These are phyloP conservation scores for Scophthalmus maximus DNA, from an alignment of 2,113 vertebrate species.

Conservation along the genomic window DNA sequence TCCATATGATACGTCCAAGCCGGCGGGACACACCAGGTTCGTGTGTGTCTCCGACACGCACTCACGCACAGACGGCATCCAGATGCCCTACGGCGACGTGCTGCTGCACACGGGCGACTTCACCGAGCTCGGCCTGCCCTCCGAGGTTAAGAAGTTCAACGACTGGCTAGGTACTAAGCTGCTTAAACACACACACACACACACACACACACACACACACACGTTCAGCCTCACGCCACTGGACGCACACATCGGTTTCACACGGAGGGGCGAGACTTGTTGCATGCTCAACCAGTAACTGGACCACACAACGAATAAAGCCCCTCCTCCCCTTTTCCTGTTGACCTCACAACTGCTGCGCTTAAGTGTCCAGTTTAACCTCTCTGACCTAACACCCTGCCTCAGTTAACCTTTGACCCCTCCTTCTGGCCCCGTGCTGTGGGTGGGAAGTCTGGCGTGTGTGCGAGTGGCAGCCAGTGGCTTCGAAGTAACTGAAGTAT, in stretches of 20 bases:
- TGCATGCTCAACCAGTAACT: constrained; percentile 24
- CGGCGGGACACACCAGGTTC: constrained; percentile 96
- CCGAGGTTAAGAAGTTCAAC: constrained; percentile 99
- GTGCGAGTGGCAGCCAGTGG: constrained; percentile 15
- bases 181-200: constrained; percentile 25
- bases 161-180: constrained; percentile 96
- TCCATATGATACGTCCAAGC: constrained; percentile 97
- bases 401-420: constrained; percentile 74
- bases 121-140: constrained; percentile 98
- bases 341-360: constrained; percentile 49
- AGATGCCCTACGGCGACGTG: constrained; percentile 99
- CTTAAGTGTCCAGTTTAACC: constrained; percentile 78
- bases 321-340: neutral
- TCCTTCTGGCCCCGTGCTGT: constrained; percentile 49
- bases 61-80: constrained; percentile 99
- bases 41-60: constrained; percentile 99
- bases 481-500: constrained; percentile 16
- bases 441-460: constrained; percentile 17
- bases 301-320: constrained; percentile 52
- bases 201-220: constrained; percentile 9
- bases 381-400: constrained; percentile 62
- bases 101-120: constrained; percentile 98
- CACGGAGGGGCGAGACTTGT: neutral
- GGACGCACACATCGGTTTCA: constrained; percentile 14
- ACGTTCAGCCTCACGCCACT: constrained; percentile 10